Conservation (phyloP, 2,797 vertebrate species). For the Paratrypauchen microcephalus region DNA sequence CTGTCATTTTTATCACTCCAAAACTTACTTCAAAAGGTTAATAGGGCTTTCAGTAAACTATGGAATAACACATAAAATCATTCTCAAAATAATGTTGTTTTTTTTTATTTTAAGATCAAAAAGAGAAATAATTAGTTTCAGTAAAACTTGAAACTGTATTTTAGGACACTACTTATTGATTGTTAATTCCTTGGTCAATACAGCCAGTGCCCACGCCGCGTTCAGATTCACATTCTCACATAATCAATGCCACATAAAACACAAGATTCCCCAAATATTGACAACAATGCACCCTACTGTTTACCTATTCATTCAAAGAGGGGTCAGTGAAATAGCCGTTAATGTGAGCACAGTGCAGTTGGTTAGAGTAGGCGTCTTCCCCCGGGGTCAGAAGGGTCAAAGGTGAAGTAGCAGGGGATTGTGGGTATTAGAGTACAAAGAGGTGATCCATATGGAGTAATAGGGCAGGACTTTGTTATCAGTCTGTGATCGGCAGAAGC, state of each 20-base stretch:
- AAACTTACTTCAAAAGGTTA: no score
- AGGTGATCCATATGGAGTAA: slow-evolving; percentile 20
- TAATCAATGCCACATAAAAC: slow-evolving; percentile 67
- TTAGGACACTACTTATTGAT: slow-evolving; percentile 61
- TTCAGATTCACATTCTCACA: slow-evolving; percentile 45
- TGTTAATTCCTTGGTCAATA: slow-evolving; percentile 53
- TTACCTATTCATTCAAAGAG: slow-evolving; percentile 35
- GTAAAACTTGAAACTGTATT: neutral
- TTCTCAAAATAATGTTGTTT: no score
- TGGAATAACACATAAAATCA: no score
- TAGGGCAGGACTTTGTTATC: slow-evolving; percentile 47
- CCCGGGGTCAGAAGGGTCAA: slow-evolving; percentile 47
- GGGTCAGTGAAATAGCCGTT: slow-evolving; percentile 47
- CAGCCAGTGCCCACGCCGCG: slow-evolving; percentile 30
- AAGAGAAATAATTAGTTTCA: neutral
- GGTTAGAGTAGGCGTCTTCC: slow-evolving; percentile 43
- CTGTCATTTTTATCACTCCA: no score
- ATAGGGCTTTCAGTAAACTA: no score
- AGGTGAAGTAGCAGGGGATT: slow-evolving; percentile 30
- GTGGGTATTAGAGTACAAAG: slow-evolving; percentile 23
- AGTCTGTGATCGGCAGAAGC: slow-evolving; percentile 46
- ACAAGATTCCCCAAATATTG: slow-evolving; percentile 51
- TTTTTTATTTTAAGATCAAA: no score
- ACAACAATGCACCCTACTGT: slow-evolving; percentile 33
- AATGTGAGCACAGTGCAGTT: slow-evolving; percentile 19